Conservation (phyloP, 2,888 invertebrate species). For the Eilema depressum region DNA sequence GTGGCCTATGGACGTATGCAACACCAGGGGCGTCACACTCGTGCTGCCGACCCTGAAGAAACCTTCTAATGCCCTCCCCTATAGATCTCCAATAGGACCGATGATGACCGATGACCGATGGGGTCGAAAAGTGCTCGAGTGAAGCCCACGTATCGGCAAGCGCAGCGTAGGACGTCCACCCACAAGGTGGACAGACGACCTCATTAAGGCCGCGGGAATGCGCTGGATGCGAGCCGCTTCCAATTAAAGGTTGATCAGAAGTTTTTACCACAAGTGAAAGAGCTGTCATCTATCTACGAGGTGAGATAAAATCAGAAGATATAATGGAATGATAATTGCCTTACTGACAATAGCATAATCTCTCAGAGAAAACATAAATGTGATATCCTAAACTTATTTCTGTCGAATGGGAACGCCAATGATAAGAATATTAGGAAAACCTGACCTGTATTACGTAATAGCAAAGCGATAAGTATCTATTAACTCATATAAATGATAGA, state of each 20-base stretch:
- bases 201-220: too few species aligned
- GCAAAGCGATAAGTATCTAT: slow-evolving; percentile 60
- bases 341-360: not conserved
- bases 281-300: not conserved
- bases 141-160: too few species aligned
- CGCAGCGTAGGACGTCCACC: too few species aligned
- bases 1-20: too few species aligned
- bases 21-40: too few species aligned
- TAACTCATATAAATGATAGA: slow-evolving; percentile 57
- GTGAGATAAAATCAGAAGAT: not conserved
- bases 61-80: too few species aligned
- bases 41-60: too few species aligned
- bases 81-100: too few species aligned
- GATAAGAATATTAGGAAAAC: slow-evolving; percentile 39
- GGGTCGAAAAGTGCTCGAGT: too few species aligned
- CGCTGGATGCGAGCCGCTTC: too few species aligned
- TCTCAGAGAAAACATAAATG: not conserved
- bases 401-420: slow-evolving; percentile 16
- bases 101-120: too few species aligned
- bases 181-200: too few species aligned
- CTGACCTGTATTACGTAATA: slow-evolving; percentile 53
- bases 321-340: not conserved
- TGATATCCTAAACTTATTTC: not conserved
- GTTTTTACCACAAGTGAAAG: not conserved
- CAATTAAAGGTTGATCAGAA: not conserved